Conservation (phyloP, 2,113 vertebrate species). For the Polypterus bichir region DNA sequence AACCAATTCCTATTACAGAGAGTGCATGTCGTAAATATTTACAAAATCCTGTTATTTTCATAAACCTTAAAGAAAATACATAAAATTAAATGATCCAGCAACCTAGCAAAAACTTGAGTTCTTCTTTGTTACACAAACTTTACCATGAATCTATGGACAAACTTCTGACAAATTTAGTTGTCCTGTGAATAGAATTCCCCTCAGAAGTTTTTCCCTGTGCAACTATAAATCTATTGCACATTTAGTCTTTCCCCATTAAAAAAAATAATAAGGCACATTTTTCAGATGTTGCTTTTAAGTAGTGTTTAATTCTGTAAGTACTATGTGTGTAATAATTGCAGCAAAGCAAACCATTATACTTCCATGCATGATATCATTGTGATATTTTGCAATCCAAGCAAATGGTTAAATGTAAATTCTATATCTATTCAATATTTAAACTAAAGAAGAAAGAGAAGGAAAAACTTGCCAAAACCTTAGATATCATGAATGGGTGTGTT, state of each 20-base stretch:
- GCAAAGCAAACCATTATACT: conserved; percentile 36
- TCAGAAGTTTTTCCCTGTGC: no score
- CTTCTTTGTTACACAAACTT: no score
- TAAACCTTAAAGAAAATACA: not conserved
- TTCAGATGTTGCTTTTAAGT: conserved; percentile 5
- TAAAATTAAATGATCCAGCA: no score
- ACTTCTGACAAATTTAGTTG: no score
- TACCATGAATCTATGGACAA: no score
- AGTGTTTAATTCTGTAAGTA: conserved; percentile 25
- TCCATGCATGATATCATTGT: conserved; percentile 30
- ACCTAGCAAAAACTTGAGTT: no score
- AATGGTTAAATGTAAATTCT: conserved; percentile 26
- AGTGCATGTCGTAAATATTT: conserved; percentile 67
- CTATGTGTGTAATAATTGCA: conserved; percentile 25
- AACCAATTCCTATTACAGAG: conserved; percentile 67
- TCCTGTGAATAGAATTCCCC: no score
- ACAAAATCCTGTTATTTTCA: conserved; percentile 35
- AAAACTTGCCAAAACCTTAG: not conserved
- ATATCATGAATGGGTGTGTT: no score
- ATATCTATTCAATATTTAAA: conserved; percentile 24
- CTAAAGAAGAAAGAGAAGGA: conserved; percentile 12
- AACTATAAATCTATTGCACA: no score
- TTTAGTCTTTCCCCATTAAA: no score
- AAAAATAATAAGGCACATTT: no score
- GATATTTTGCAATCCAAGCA: conserved; percentile 21